A percentile compares a stretch with the other conserved stretches of the same genome.
Conservation (phyloP, 2,113 vertebrate species). For the Menura novaehollandiae region DNA sequence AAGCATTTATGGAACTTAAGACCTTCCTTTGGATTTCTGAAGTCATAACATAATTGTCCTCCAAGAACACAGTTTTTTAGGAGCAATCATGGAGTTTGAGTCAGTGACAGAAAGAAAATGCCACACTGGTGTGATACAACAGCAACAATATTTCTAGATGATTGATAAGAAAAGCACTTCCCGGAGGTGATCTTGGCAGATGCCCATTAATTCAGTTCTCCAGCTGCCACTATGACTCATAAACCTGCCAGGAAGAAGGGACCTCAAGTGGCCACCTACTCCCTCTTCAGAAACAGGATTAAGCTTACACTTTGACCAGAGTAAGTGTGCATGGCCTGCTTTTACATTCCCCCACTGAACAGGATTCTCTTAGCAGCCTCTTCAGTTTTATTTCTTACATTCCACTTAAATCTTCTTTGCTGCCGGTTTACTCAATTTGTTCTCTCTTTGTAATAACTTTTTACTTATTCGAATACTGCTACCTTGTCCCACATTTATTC, state of each 20-base stretch:
- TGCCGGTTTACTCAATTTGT: neutral
- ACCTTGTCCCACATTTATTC: neutral
- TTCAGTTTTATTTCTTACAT: neutral
- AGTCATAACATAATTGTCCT: neutral
- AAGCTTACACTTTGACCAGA: neutral
- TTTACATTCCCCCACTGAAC: neutral
- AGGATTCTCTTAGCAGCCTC: neutral
- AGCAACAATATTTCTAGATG: slow-evolving; percentile 8
- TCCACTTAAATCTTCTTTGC: neutral
- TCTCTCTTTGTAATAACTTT: neutral
- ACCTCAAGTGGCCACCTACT: neutral
- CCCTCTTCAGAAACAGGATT: neutral
- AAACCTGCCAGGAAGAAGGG: neutral
- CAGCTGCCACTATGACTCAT: slow-evolving; percentile 4
- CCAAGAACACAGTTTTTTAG: neutral
- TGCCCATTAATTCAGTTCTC: neutral
- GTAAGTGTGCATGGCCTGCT: neutral
- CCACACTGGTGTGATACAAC: neutral
- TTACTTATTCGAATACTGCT: neutral
- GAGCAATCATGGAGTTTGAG: neutral
- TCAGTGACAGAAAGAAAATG: neutral
- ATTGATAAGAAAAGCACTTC: slow-evolving; percentile 23
- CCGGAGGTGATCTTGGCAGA: neutral
- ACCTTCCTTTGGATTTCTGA: neutral
- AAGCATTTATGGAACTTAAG: neutral